Conservation (phyloP, 2,888 invertebrate genomes). For the Synergus gifuensis region DNA sequence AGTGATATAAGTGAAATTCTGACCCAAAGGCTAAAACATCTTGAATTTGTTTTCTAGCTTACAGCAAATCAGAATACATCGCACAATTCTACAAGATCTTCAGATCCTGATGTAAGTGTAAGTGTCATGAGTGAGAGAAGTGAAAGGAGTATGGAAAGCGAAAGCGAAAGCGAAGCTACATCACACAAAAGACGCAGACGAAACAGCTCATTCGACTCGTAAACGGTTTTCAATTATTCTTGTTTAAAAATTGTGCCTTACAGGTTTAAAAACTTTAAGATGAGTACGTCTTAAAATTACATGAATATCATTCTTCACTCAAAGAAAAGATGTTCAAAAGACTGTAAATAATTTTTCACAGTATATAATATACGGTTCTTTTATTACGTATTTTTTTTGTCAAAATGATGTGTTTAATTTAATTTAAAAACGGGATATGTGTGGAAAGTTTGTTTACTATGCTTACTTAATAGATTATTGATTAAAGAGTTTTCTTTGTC, state of each 20-base stretch:
- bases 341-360: not conserved
- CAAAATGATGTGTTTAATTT: not conserved
- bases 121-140: not conserved
- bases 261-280: not conserved
- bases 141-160: not conserved
- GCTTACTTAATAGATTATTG: not conserved
- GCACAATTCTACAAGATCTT: slow-evolving; percentile 37
- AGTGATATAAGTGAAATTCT: not conserved
- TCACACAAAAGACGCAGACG: slow-evolving; percentile 42
- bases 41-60: not conserved
- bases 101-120: slow-evolving; percentile 27
- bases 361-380: not conserved
- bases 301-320: not conserved
- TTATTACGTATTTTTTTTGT: not conserved
- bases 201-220: slow-evolving; percentile 13
- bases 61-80: slow-evolving; percentile 40
- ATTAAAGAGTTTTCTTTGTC: slow-evolving; percentile 52
- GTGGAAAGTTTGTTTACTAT: not conserved
- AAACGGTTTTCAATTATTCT: not conserved
- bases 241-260: not conserved
- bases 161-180: slow-evolving; percentile 18
- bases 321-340: not conserved
- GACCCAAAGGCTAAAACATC: not conserved
- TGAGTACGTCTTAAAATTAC: not conserved
- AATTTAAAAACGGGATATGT: not conserved